Conservation (phyloP, 2,888 invertebrate genomes). For the Gerosis bhagava region DNA sequence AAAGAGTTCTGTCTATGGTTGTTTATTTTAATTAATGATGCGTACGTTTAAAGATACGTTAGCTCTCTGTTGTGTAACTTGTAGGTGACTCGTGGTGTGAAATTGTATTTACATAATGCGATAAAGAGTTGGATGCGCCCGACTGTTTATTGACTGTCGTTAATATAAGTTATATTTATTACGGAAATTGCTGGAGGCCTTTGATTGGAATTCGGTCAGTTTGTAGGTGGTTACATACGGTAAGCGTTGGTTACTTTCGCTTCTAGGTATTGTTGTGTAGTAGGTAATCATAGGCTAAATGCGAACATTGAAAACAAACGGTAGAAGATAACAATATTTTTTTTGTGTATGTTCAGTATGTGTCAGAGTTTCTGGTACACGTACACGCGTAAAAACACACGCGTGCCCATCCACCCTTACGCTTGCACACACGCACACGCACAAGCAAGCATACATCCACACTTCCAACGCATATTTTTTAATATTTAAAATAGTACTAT, state of each 20-base stretch:
- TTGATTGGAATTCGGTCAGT: conserved; percentile 19
- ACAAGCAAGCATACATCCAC: too few relatives aligned
- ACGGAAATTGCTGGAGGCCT: conserved; percentile 12
- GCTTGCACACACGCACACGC: too few relatives aligned
- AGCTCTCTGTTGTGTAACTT: conserved; percentile 35
- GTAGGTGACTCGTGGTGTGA: conserved; percentile 37
- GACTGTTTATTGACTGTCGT: conserved; percentile 33
- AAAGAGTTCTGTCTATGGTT: conserved; percentile 30
- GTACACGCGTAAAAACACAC: too few relatives aligned
- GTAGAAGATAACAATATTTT: too few relatives aligned
- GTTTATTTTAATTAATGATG: conserved; percentile 44
- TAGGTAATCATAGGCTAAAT: too few relatives aligned
- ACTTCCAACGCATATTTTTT: too few relatives aligned
- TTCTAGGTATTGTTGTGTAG: too few relatives aligned
- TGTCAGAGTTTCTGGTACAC: too few relatives aligned
- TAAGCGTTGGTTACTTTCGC: neutral
- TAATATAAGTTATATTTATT: conserved; percentile 33
- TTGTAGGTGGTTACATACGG: conserved; percentile 8
- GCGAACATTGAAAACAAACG: too few relatives aligned
- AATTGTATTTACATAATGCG: conserved; percentile 47
- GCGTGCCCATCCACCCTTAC: too few relatives aligned
- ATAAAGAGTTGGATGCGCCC: conserved; percentile 31
- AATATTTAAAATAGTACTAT: too few relatives aligned
- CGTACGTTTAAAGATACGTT: conserved; percentile 21
- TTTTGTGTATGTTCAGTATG: too few relatives aligned